Evolutionary conservation across 92 coral and sea anemone genomes (phyloP).

Genomic region (Epizoanthus ramosus): DNA sequence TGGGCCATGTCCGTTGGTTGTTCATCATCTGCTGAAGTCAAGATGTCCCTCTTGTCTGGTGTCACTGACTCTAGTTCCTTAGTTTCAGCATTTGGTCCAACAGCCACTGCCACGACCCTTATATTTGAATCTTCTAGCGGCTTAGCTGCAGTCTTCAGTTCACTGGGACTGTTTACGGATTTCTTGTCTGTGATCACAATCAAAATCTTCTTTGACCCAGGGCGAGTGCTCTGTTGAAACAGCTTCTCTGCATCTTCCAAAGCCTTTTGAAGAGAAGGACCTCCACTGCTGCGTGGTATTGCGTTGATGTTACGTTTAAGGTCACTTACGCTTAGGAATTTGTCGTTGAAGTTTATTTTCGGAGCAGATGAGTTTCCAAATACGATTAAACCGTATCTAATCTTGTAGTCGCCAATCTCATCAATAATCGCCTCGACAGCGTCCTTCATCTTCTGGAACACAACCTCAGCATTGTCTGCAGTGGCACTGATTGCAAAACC

Average conservation of each 20-base stretch:
- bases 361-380: no score
- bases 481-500: no score
- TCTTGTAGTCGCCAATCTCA: no score
- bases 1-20: conserved; percentile 33
- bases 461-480: no score
- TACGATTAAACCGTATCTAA: no score
- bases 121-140: conserved; percentile 25
- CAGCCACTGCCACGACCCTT: conserved; percentile 31
- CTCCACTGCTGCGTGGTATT: neutral
- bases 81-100: neutral
- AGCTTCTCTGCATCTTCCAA: conserved; percentile 13
- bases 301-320: no score
- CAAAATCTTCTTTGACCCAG: conserved; percentile 42
- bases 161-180: conserved; percentile 11
- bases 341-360: no score
- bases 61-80: conserved; percentile 19
- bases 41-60: conserved; percentile 24
- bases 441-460: no score
- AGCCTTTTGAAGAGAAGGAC: conserved; percentile 27
- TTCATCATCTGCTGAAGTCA: conserved; percentile 11
- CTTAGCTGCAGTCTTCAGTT: conserved; percentile 21
- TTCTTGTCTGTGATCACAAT: conserved; percentile 35
- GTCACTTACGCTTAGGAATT: no score
- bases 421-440: no score
- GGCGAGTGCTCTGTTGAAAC: conserved; percentile 29